Conservation (phyloP, 1,140 invertebrate genomes). For the Drosophila kikkawai region DNA sequence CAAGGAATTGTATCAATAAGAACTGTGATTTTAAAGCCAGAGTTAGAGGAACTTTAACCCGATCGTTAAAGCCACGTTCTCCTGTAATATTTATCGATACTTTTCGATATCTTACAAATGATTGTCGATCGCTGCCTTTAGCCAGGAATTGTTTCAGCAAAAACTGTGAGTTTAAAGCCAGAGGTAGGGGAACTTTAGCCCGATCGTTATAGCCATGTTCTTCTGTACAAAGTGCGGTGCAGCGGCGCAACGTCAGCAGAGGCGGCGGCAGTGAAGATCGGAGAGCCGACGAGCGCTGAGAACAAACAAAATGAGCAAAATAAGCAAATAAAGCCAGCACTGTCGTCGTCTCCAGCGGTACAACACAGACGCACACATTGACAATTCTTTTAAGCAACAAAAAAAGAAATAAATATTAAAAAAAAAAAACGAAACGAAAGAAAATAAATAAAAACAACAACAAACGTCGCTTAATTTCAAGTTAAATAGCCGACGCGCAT, state of each 20-base stretch:
- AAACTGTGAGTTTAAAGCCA: neutral
- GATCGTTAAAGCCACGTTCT: conserved; percentile 7
- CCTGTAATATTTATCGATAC: conserved; percentile 7
- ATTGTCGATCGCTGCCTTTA: too few relatives aligned
- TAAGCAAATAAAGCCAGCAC: conserved; percentile 70
- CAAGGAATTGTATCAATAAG: neutral
- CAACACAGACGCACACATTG: conserved; percentile 42
- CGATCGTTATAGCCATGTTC: conserved; percentile 8
- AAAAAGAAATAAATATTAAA: conserved; percentile 3
- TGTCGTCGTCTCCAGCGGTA: conserved; percentile 54
- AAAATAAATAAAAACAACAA: conserved; percentile 69
- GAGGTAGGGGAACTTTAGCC: neutral
- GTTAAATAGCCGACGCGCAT: conserved; percentile 81
- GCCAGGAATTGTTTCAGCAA: neutral
- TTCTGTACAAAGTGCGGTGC: conserved; percentile 34
- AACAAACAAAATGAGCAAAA: conserved; percentile 81
- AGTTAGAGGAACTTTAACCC: neutral
- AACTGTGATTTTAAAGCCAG: neutral
- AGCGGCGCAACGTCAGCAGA: conserved; percentile 42
- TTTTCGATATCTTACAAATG: neutral
- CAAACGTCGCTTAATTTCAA: conserved; percentile 80
- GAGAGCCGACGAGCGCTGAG: conserved; percentile 45
- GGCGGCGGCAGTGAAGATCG: conserved; percentile 8
- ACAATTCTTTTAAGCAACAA: conserved; percentile 49
- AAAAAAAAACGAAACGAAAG: conserved; percentile 34